A percentile compares a stretch with the other conserved stretches of the same genome.
Conservation (phyloP, 2,888 invertebrate species). For the Eulithis prunata region DNA sequence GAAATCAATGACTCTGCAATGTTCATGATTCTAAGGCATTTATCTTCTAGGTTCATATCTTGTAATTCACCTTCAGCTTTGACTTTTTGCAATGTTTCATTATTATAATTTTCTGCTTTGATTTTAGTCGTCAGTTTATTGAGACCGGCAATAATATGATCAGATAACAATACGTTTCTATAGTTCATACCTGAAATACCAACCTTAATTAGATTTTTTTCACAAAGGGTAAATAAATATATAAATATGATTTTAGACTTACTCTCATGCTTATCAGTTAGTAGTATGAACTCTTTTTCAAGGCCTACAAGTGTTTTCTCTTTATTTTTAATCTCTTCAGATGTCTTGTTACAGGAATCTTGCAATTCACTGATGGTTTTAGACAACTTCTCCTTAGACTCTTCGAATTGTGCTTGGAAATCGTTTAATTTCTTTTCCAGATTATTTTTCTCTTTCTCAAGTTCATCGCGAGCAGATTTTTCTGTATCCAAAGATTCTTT, state of each 20-base stretch:
- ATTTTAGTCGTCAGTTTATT: constrained; percentile 47
- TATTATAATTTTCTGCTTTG: constrained; percentile 38
- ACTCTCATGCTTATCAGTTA: constrained; percentile 53
- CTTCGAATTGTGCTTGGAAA: constrained; percentile 39
- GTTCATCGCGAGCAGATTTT: constrained; percentile 47
- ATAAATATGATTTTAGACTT: constrained; percentile 32
- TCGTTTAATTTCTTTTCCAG: constrained; percentile 43
- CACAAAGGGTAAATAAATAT: background rate
- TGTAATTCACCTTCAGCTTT: constrained; percentile 25
- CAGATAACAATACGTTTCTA: constrained; percentile 39
- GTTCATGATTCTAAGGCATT: constrained; percentile 49
- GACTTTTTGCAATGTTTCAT: constrained; percentile 40
- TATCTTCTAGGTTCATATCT: constrained; percentile 35
- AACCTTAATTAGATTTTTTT: background rate
- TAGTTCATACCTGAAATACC: constrained; percentile 49
- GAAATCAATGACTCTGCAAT: constrained; percentile 48
- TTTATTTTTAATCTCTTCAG: constrained; percentile 35
- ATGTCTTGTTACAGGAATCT: constrained; percentile 32
- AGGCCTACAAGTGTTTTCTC: constrained; percentile 45
- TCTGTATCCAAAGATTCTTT: constrained; percentile 42
- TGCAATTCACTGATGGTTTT: constrained; percentile 16
- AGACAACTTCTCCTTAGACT: constrained; percentile 8
- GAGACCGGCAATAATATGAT: constrained; percentile 44
- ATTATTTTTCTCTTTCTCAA: constrained; percentile 47
- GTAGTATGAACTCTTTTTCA: constrained; percentile 40